Percentiles rank a stretch among this genome's conserved stretches.
These are phyloP conservation scores for Formica aserva DNA, from an alignment of 2,888 invertebrate genomes.

Conservation along the genomic window DNA sequence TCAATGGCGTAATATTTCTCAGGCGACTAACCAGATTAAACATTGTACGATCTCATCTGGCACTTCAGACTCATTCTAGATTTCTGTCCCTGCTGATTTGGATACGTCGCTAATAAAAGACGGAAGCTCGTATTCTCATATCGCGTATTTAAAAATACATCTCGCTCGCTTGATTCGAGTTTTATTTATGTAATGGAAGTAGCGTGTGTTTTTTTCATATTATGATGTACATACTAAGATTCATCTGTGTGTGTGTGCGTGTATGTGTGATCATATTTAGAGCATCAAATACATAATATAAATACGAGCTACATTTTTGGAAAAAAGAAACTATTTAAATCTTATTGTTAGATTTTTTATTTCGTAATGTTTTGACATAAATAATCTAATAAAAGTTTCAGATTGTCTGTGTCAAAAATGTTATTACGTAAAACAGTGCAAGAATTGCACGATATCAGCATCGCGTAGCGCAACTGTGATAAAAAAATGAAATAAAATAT, in stretches of 20 bases:
- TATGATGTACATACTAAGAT: not conserved
- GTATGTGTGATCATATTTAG: not conserved
- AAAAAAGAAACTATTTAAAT: not conserved
- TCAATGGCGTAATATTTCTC: not conserved
- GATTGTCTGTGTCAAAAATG: not conserved
- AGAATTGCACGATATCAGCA: not conserved
- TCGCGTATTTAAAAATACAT: constrained; percentile 7
- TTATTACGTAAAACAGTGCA: not conserved
- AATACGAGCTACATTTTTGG: not conserved
- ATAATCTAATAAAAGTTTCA: not conserved
- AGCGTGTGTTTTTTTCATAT: not conserved
- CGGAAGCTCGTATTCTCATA: not conserved
- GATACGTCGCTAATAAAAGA: not conserved
- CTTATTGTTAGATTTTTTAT: not conserved
- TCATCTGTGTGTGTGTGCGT: not conserved
- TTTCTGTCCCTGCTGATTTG: constrained; percentile 1
- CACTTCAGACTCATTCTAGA: not conserved
- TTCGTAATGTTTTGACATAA: not conserved
- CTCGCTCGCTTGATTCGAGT: not conserved
- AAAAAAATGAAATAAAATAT: constrained; percentile 1
- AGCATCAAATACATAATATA: not conserved
- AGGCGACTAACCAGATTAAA: not conserved
- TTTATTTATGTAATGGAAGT: not conserved
- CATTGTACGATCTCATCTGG: not conserved
- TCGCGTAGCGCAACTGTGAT: not conserved